Percentiles rank a stretch among this genome's conserved stretches.
These are phyloP conservation scores for Alentia gelatinosa DNA, from an alignment of 2,888 invertebrate genomes.

Conservation along the genomic window DNA sequence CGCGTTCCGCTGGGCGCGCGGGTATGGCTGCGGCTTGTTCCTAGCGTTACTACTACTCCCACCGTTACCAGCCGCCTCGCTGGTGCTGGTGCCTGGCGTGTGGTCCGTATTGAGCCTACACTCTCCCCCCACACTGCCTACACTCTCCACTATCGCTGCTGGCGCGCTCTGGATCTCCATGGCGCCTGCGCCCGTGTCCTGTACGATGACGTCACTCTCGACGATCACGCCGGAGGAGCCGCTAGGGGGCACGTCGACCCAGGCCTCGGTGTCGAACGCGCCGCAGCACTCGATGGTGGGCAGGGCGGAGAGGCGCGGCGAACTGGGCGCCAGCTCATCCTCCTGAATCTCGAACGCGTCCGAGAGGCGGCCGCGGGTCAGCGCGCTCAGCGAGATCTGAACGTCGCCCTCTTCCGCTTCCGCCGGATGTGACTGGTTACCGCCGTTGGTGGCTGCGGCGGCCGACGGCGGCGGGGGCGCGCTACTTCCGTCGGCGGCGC, in stretches of 20 bases:
- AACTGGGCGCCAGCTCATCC: conserved; percentile 56
- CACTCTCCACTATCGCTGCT: no score
- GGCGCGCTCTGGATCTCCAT: conserved; percentile 31
- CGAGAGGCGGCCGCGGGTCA: conserved; percentile 57
- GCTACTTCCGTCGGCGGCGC: not conserved
- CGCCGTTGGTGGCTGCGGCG: not conserved
- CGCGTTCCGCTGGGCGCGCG: conserved; percentile 46
- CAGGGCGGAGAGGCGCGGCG: conserved; percentile 65
- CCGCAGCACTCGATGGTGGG: conserved; percentile 68
- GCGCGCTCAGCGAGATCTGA: conserved; percentile 54
- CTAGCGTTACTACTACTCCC: not conserved
- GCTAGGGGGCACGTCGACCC: conserved; percentile 30
- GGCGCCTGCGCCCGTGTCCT: not conserved
- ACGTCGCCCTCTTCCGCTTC: conserved; percentile 25
- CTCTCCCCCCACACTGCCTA: no score
- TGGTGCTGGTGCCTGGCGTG: not conserved
- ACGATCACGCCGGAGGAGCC: not conserved
- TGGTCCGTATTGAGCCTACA: not conserved
- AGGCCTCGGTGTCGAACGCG: conserved; percentile 7
- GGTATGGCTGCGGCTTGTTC: conserved; percentile 38
- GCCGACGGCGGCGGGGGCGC: not conserved
- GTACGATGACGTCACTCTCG: not conserved
- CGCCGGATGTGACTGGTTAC: not conserved
- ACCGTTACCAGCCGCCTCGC: no score
- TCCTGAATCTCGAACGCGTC: conserved; percentile 58